Evolutionary conservation across 1,140 invertebrate genomes (phyloP), one percentile per base, ranked within the genome.

Genomic region (Venustaconcha ellipsiformis): DNA sequence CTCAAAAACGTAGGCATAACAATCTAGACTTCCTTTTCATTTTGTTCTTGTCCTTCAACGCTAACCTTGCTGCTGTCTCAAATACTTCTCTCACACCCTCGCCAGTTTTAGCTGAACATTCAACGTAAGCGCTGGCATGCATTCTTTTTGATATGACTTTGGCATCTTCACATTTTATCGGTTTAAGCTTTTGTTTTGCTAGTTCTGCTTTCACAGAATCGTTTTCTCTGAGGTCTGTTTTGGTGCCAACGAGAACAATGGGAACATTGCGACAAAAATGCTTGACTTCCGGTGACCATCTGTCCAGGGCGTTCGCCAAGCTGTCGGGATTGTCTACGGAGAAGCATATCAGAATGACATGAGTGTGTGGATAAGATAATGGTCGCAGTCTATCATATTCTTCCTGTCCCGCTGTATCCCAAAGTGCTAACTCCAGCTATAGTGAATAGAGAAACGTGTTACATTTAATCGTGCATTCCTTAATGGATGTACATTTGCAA

Each of bases 101-200:
- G 18, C 63, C 58, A n/a, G 59, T 62, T 37, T 62, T 62, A 55
- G 69, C 58, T n/a, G 69, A 70, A 70, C 69, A 70, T 63, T 70
- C 69, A 17, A 70, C 13, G 37, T 70, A 70, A 55, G 37, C 63
- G 20, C 55, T 15, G 1, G 58, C 69, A 55, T 15, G 37, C 6
- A 70, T 63, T 14, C 63, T 14, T 12, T 26, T 13, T 14, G 69
- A 30, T 55, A 70, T n/a, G 8, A 6, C 1, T 13, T 66, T n/a
- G 3, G n/a, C 64, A 20, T n/a, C n/a, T 65, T 30, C 18, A 5
- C 2, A 1, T 30, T 30, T 17, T 15, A 6, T 26, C 3, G 20
- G 26, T 30, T 12, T 67, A 48, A 37, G 18, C 14, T 17, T 23
- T 57, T 14, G 59, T 23, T 60, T 8, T 23, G 20, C 17, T 0